phyloP scores from a whole-genome alignment of 2,113 vertebrate species.

The Pseudorhombus dupliciocellatus region DNA sequence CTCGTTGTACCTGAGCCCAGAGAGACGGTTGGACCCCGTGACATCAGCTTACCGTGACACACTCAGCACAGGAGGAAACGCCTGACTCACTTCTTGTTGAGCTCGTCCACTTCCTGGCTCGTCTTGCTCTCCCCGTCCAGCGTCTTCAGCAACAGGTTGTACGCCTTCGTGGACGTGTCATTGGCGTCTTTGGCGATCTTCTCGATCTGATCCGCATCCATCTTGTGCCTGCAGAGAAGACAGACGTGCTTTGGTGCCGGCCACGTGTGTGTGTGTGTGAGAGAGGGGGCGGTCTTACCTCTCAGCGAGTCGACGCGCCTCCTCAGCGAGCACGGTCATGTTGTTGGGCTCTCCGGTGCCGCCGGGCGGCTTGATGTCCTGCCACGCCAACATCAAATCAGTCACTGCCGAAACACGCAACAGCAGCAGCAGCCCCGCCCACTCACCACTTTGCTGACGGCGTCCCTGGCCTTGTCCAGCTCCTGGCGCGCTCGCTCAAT shows the following conservation, averaged over 20 bases:
- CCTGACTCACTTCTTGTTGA: constrained; percentile 88
- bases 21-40: background rate
- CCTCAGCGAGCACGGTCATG: constrained; percentile 96
- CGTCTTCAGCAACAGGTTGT: constrained; percentile 88
- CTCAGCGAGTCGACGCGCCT: constrained; percentile 91
- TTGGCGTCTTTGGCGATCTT: constrained; percentile 91
- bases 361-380: constrained; percentile 89
- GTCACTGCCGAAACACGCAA: background rate
- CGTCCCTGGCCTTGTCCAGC: constrained; percentile 90
- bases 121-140: constrained; percentile 90
- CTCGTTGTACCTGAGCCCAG: constrained; percentile 86
- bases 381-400: background rate
- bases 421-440: background rate
- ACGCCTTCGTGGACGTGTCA: constrained; percentile 91
- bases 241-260: background rate
- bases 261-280: background rate
- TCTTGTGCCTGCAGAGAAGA: constrained; percentile 85
- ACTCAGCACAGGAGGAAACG: background rate
- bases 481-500: constrained; percentile 88
- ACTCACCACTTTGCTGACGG: constrained; percentile 90
- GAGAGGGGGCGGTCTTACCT: constrained; percentile 80
- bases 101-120: constrained; percentile 87
- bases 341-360: constrained; percentile 91
- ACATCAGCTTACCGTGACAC: background rate
- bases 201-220: constrained; percentile 94